Percentiles rank a stretch among this genome's conserved stretches.
These are phyloP conservation scores for Cheilosia scutellata DNA, from an alignment of 2,888 invertebrate species.

Conservation along the genomic window DNA sequence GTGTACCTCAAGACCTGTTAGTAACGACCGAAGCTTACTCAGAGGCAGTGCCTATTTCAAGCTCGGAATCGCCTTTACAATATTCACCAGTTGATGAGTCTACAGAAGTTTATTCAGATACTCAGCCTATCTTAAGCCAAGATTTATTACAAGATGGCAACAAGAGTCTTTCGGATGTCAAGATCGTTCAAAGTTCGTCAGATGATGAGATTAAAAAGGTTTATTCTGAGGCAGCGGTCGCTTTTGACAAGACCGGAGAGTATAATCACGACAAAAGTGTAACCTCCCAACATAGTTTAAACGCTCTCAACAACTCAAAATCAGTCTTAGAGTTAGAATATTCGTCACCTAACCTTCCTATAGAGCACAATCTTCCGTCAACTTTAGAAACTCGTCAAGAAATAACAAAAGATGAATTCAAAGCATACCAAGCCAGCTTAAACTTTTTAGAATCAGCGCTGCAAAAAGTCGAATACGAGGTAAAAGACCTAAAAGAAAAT, in stretches of 20 bases:
- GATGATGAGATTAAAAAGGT: neutral
- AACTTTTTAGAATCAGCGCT: constrained; percentile 39
- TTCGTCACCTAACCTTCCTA: neutral
- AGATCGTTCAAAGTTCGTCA: neutral
- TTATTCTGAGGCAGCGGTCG: too few relatives aligned
- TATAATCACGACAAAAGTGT: too few relatives aligned
- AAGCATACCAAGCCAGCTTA: constrained; percentile 24
- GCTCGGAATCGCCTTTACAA: neutral
- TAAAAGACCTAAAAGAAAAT: constrained; percentile 24
- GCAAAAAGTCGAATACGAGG: constrained; percentile 40
- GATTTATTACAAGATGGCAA: too few relatives aligned
- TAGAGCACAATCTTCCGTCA: neutral
- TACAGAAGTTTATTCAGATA: neutral
- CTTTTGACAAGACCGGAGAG: too few relatives aligned
- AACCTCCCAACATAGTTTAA: neutral
- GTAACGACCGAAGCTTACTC: neutral
- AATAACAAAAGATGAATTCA: constrained; percentile 16
- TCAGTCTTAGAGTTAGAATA: neutral
- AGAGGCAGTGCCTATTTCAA: neutral
- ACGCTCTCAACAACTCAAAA: neutral
- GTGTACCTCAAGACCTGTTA: constrained; percentile 31
- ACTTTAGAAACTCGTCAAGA: neutral
- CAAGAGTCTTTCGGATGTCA: too few relatives aligned
- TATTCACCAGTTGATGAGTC: too few relatives aligned
- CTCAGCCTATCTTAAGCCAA: neutral